These are phyloP conservation scores for Apamea monoglypha DNA, from an alignment of 2,888 invertebrate species.

Conservation along the genomic window DNA sequence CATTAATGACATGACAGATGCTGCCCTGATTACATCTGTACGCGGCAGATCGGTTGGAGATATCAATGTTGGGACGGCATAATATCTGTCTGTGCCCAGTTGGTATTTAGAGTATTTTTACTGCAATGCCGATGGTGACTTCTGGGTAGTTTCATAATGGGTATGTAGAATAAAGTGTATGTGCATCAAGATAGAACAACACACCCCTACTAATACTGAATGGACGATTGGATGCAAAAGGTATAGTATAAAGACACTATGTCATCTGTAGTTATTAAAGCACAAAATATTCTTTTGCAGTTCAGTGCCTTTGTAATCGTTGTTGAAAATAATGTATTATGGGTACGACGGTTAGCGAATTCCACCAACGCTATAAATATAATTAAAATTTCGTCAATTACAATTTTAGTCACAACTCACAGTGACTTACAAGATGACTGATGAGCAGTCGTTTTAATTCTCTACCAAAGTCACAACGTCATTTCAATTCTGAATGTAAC, in stretches of 20 bases:
- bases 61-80: constrained; percentile 32
- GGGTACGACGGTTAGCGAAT: no score
- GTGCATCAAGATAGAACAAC: not conserved
- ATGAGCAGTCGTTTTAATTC: not conserved
- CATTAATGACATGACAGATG: constrained; percentile 63
- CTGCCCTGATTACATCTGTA: constrained; percentile 54
- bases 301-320: no score
- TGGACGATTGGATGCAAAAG: not conserved
- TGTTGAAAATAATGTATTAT: not conserved
- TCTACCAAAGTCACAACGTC: not conserved
- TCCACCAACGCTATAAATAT: not conserved
- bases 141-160: constrained; percentile 41
- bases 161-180: constrained; percentile 1
- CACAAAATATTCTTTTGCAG: not conserved
- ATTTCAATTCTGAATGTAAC: constrained; percentile 7
- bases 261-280: not conserved
- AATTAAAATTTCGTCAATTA: not conserved
- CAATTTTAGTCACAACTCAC: not conserved
- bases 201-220: not conserved
- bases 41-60: constrained; percentile 62
- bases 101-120: constrained; percentile 59
- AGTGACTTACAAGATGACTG: not conserved
- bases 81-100: constrained; percentile 44
- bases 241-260: not conserved
- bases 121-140: constrained; percentile 29